Conservation (phyloP, 2,113 vertebrate species). For the Micromys minutus region DNA sequence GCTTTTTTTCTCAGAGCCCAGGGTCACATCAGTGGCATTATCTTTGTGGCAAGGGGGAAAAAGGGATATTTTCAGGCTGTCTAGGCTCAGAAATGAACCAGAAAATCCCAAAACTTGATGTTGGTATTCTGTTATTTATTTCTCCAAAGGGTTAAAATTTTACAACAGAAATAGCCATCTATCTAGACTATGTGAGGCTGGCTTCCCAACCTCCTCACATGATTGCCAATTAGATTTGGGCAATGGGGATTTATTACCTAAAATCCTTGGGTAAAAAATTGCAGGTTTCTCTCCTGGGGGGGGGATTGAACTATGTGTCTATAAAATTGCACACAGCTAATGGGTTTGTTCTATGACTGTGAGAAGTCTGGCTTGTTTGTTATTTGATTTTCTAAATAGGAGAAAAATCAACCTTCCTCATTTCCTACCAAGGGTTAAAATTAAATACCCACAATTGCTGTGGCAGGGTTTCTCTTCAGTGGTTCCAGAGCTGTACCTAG, state of each 20-base stretch:
- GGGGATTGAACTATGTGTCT: slow-evolving; percentile 36
- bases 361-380: background rate
- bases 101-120: slow-evolving; percentile 65
- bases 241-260: background rate
- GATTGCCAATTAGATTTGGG: slow-evolving; percentile 47
- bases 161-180: background rate
- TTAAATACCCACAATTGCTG: slow-evolving; percentile 51
- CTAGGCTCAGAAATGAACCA: slow-evolving; percentile 32
- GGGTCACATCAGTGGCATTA: slow-evolving; percentile 67
- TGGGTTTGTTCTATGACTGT: background rate
- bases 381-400: slow-evolving; percentile 43
- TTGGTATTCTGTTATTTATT: slow-evolving; percentile 49
- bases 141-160: slow-evolving; percentile 69
- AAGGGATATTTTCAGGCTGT: background rate
- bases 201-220: slow-evolving; percentile 44
- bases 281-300: slow-evolving; percentile 33
- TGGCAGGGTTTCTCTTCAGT: slow-evolving; percentile 46
- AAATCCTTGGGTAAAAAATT: slow-evolving; percentile 62
- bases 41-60: slow-evolving; percentile 2
- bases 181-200: slow-evolving; percentile 17
- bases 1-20: slow-evolving; percentile 54
- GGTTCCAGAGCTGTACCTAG: slow-evolving; percentile 64
- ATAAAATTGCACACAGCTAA: slow-evolving; percentile 56
- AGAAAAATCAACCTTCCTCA: slow-evolving; percentile 55
- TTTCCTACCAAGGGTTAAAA: slow-evolving; percentile 69